These are phyloP conservation scores for Aporrectodea caliginosa DNA, from an alignment of 1,140 invertebrate genomes.

Conservation along the genomic window DNA sequence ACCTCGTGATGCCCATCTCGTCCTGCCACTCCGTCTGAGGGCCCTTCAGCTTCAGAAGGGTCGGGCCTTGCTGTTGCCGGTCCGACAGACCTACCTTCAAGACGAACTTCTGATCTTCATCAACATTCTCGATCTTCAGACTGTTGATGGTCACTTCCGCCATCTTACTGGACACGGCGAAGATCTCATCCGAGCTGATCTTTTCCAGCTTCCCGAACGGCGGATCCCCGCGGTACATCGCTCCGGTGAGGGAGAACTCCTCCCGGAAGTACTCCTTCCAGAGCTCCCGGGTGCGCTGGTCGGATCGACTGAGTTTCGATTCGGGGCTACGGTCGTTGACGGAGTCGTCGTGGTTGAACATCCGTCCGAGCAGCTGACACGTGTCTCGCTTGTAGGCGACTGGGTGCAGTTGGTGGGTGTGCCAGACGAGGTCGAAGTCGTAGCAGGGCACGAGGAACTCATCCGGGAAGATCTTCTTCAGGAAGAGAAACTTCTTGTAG, in stretches of 20 bases:
- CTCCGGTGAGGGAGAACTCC: slow-evolving; percentile 44
- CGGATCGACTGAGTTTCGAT: slow-evolving; percentile 42
- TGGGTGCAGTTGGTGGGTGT: slow-evolving; percentile 57
- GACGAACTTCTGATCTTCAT: slow-evolving; percentile 16
- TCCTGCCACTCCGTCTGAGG: slow-evolving; percentile 26
- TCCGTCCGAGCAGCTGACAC: slow-evolving; percentile 48
- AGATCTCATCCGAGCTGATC: slow-evolving; percentile 25
- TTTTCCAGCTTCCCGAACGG: slow-evolving; percentile 36
- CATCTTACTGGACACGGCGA: slow-evolving; percentile 21
- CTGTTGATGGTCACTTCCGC: slow-evolving; percentile 27
- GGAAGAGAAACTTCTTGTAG: slow-evolving; percentile 57
- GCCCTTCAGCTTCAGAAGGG: slow-evolving; percentile 24
- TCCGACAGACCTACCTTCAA: slow-evolving; percentile 1
- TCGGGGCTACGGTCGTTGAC: slow-evolving; percentile 47
- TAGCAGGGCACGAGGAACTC: slow-evolving; percentile 59
- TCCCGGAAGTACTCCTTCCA: slow-evolving; percentile 41
- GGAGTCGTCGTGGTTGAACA: slow-evolving; percentile 51
- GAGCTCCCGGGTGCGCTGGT: slow-evolving; percentile 28
- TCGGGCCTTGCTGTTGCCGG: neutral
- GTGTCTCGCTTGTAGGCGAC: slow-evolving; percentile 54
- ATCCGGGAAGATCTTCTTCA: slow-evolving; percentile 53
- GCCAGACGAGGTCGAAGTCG: slow-evolving; percentile 60
- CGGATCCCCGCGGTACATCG: slow-evolving; percentile 50
- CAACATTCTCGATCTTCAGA: slow-evolving; percentile 26
- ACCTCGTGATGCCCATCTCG: slow-evolving; percentile 20